Evolutionary conservation across 2,797 vertebrate genomes (phyloP).

Genomic region (Rhabdophis nuchalis): DNA sequence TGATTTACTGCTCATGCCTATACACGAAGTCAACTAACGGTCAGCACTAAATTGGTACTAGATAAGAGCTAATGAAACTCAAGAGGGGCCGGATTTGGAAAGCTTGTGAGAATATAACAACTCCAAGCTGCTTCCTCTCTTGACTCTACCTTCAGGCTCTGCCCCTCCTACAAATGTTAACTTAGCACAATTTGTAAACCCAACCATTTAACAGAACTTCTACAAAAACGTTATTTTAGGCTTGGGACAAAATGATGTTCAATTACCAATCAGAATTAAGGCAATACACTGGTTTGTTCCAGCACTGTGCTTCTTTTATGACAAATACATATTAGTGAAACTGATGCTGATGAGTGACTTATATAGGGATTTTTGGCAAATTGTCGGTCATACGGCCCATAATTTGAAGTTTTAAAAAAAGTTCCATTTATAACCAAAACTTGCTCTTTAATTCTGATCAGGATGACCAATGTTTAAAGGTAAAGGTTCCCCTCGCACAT

Average conservation of each 20-base stretch:
- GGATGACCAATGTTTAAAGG: slow-evolving; percentile 3
- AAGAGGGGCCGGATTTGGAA: not conserved
- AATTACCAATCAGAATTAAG: not conserved
- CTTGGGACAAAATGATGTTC: not conserved
- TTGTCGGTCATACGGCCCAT: not conserved
- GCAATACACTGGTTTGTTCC: not conserved
- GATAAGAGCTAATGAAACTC: not conserved
- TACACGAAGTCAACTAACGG: not conserved
- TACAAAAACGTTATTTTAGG: not conserved
- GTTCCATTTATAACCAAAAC: not conserved
- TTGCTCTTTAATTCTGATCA: not conserved
- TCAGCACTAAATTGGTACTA: not conserved
- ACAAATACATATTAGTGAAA: not conserved
- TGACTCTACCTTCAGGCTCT: not conserved
- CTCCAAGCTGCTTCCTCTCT: not conserved
- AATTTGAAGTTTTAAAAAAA: not conserved
- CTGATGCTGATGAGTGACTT: not conserved
- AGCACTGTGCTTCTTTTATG: not conserved
- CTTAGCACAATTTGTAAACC: not conserved
- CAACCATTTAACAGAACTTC: not conserved
- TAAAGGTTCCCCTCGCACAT: too few species aligned
- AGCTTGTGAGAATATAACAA: not conserved
- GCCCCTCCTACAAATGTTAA: not conserved
- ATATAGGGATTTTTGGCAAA: not conserved
- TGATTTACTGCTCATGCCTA: not conserved